Evolutionary conservation across 2,797 vertebrate species (phyloP).

Genomic region (Synaphobranchus kaupii): DNA sequence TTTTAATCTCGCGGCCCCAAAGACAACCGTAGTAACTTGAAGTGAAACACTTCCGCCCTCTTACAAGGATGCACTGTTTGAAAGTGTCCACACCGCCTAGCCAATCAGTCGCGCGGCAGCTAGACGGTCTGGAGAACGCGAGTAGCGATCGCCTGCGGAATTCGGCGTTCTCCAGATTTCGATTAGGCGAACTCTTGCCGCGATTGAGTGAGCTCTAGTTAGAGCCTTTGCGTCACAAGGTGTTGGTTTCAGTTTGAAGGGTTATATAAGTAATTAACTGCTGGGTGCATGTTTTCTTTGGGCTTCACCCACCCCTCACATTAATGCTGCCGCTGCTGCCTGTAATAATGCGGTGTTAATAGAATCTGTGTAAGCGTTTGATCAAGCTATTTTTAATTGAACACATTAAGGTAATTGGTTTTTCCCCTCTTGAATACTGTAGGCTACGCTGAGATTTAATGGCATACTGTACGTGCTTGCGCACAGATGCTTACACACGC

Average conservation of each 20-base stretch:
- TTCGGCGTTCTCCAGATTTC: neutral
- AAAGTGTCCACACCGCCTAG: neutral
- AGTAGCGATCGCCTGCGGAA: neutral
- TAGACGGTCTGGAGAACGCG: neutral
- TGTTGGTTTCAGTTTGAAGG: neutral
- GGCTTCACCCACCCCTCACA: neutral
- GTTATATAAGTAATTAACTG: conserved; percentile 12
- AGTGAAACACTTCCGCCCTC: neutral
- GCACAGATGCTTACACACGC: neutral
- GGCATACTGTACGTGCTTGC: neutral
- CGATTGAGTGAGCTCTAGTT: neutral
- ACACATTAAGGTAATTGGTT: conserved; percentile 52
- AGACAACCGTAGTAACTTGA: neutral
- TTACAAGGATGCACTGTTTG: neutral
- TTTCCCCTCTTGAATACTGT: neutral
- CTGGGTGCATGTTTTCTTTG: neutral
- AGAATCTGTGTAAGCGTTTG: conserved; percentile 41
- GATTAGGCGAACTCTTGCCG: neutral
- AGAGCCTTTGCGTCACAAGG: neutral
- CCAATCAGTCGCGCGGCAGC: neutral
- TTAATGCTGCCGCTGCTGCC: neutral
- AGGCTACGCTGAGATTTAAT: neutral
- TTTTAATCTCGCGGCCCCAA: neutral
- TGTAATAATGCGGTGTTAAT: conserved; percentile 50
- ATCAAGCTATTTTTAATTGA: conserved; percentile 54